phyloP scores from a whole-genome alignment of 1,140 invertebrate species.

The Leptinotarsa texana region DNA sequence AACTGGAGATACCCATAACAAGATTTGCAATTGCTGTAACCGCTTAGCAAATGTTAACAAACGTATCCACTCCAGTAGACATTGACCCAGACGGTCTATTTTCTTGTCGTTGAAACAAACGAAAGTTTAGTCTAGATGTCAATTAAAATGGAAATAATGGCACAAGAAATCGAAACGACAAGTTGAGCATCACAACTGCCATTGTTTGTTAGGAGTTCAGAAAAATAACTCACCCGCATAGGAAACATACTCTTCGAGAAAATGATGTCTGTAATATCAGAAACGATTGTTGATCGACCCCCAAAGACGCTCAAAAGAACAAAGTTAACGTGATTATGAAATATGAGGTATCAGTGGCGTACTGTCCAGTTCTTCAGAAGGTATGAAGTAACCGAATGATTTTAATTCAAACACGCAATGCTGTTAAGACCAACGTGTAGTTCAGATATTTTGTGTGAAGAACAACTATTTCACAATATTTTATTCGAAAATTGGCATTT shows the following conservation, averaged over 20 bases:
- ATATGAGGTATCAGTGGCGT: not conserved
- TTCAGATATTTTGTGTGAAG: too few relatives aligned
- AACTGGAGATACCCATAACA: too few relatives aligned
- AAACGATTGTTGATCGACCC: slow-evolving; percentile 2
- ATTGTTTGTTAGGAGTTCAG: not conserved
- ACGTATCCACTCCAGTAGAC: not conserved
- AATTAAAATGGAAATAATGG: not conserved
- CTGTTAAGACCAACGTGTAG: too few relatives aligned
- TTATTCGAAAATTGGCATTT: too few relatives aligned
- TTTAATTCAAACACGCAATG: too few relatives aligned
- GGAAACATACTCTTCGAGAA: not conserved
- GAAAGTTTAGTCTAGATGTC: not conserved
- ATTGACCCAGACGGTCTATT: not conserved
- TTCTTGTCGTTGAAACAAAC: not conserved
- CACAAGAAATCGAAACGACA: not conserved
- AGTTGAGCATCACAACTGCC: not conserved
- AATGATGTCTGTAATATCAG: slow-evolving; percentile 2
- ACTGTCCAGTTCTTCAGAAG: not conserved
- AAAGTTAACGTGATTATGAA: slow-evolving; percentile 4
- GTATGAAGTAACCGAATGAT: too few relatives aligned
- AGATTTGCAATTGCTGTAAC: too few relatives aligned
- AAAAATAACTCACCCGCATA: slow-evolving; percentile 6
- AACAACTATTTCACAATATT: too few relatives aligned
- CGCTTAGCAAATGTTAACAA: too few relatives aligned
- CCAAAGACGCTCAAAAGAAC: slow-evolving; percentile 2